A percentile compares a stretch with the other conserved stretches of the same genome.
These are phyloP conservation scores for Drosophila quadrilineata DNA, from an alignment of 1,140 invertebrate species.

Conservation along the genomic window DNA sequence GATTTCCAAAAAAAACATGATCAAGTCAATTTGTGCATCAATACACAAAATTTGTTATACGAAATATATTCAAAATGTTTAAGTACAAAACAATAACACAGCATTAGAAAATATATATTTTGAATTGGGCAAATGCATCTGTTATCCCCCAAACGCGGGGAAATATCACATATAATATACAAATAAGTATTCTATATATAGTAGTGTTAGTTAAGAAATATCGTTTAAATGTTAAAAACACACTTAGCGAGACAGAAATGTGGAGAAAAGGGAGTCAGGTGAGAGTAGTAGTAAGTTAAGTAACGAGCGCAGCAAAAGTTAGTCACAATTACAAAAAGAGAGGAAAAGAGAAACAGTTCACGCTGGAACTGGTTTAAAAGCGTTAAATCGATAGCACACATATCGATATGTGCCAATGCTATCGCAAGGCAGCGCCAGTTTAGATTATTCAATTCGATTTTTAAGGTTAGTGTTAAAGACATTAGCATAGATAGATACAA, in stretches of 20 bases:
- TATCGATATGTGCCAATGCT: neutral
- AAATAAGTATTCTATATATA: no score
- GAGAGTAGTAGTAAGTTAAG: neutral
- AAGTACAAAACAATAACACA: constrained; percentile 34
- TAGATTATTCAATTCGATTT: neutral
- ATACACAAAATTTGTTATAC: constrained; percentile 36
- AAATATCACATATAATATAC: no score
- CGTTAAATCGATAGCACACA: neutral
- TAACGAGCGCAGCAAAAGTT: constrained; percentile 12
- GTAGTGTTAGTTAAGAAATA: no score
- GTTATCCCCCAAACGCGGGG: no score
- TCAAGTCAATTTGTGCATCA: constrained; percentile 10
- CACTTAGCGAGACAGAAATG: constrained; percentile 15
- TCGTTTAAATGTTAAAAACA: no score
- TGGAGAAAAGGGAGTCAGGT: no score
- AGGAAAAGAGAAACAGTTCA: neutral
- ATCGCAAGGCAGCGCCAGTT: neutral
- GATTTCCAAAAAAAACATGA: constrained; percentile 26
- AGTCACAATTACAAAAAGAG: constrained; percentile 12
- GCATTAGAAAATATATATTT: constrained; percentile 22
- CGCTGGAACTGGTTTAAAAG: neutral
- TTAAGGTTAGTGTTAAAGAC: neutral
- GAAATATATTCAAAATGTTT: constrained; percentile 30
- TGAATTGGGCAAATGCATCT: no score
- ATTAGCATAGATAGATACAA: constrained; percentile 28